A percentile compares a stretch with the other conserved stretches of the same genome.
phyloP scores from a whole-genome alignment of 2,888 invertebrate species.

The Orthosia cruda region DNA sequence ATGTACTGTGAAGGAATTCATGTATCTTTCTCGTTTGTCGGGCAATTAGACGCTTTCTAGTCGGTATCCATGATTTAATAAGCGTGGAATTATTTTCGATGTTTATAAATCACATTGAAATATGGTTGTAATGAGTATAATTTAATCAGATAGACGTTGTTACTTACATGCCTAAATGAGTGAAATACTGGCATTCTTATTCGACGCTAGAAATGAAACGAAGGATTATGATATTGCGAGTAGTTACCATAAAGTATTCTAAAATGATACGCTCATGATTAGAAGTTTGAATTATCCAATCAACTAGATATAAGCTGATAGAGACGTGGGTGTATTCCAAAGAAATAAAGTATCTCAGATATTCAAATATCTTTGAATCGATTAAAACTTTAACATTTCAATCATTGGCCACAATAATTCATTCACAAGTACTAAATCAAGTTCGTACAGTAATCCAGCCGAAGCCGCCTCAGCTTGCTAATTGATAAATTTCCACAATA shows the following conservation, averaged over 20 bases:
- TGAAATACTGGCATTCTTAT: constrained; percentile 1
- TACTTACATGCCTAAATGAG: background rate
- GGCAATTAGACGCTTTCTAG: constrained; percentile 45
- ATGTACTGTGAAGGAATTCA: constrained; percentile 20
- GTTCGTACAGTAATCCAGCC: constrained; percentile 52
- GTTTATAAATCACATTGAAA: constrained; percentile 24
- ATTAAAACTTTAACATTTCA: constrained; percentile 49
- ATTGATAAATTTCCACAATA: constrained; percentile 70
- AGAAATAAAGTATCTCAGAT: constrained; percentile 4
- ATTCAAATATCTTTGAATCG: constrained; percentile 25
- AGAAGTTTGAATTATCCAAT: background rate
- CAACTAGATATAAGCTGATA: background rate
- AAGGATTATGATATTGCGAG: constrained; percentile 2
- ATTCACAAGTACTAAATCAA: constrained; percentile 56
- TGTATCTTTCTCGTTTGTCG: constrained; percentile 24
- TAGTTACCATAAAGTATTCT: background rate
- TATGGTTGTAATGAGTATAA: constrained; percentile 21
- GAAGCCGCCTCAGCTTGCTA: constrained; percentile 62
- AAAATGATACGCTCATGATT: background rate
- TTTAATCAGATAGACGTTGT: constrained; percentile 19
- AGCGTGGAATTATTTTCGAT: constrained; percentile 34
- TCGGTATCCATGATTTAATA: constrained; percentile 38
- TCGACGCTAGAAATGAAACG: background rate
- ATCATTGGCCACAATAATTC: constrained; percentile 52
- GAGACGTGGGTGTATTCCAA: constrained; percentile 6